These are phyloP conservation scores for Perccottus glenii DNA, from an alignment of 2,113 vertebrate genomes.

Conservation along the genomic window DNA sequence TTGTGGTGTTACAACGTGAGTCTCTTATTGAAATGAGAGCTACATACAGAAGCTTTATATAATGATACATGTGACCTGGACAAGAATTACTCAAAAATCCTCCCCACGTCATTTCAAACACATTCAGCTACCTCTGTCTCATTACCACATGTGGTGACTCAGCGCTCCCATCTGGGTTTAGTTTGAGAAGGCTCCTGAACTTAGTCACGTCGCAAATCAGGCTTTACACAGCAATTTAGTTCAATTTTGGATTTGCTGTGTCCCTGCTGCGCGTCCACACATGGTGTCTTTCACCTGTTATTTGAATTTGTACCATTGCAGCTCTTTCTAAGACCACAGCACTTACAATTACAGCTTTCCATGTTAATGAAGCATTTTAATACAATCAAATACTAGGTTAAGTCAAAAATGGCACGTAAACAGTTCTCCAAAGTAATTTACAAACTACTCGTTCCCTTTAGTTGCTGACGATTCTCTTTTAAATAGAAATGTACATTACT, in stretches of 20 bases:
- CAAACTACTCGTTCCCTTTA: neutral
- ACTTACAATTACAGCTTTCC: neutral
- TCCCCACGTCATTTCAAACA: slow-evolving; percentile 30
- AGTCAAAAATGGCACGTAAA: slow-evolving; percentile 64
- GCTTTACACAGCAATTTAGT: slow-evolving; percentile 10
- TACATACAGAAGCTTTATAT: slow-evolving; percentile 1
- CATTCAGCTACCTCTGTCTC: slow-evolving; percentile 47
- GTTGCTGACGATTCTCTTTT: neutral
- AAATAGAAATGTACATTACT: neutral
- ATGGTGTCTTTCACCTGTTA: neutral
- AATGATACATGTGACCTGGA: slow-evolving; percentile 56
- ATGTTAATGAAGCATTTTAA: slow-evolving; percentile 21
- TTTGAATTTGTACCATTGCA: neutral
- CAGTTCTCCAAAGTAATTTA: slow-evolving; percentile 24
- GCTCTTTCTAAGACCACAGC: neutral
- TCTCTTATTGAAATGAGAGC: too few relatives aligned
- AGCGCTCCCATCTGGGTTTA: slow-evolving; percentile 37
- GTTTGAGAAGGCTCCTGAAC: slow-evolving; percentile 36
- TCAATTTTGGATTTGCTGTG: neutral
- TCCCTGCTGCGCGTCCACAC: neutral
- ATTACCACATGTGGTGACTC: slow-evolving; percentile 45
- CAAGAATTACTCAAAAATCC: slow-evolving; percentile 20
- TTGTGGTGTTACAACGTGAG: neutral
- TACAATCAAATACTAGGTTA: slow-evolving; percentile 11
- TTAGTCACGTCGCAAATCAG: slow-evolving; percentile 6